Evolutionary conservation across 35 echinoderm and acorn worm species (phyloP).

Genomic region (Eucidaris tribuloides): DNA sequence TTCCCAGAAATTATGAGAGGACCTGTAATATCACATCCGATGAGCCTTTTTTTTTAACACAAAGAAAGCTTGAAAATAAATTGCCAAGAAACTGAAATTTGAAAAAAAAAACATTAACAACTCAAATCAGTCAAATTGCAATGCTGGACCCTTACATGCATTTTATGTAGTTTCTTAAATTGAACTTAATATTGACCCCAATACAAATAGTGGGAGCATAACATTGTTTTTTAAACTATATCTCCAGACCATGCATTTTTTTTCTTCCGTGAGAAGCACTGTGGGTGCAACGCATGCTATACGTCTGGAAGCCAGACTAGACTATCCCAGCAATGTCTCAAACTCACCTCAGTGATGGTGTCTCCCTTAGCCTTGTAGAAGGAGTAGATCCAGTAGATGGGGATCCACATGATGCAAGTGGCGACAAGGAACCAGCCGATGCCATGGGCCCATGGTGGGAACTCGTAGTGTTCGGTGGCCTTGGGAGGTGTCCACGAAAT

Average conservation of each 20-base stretch:
- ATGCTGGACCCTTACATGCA: too few species aligned
- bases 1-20: too few species aligned
- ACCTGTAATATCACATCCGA: too few species aligned
- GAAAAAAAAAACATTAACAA: too few species aligned
- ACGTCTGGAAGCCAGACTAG: neutral
- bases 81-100: too few species aligned
- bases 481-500: slow-evolving; percentile 73
- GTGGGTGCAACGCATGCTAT: too few species aligned
- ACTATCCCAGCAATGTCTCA: neutral
- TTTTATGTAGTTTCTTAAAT: too few species aligned
- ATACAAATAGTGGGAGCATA: too few species aligned
- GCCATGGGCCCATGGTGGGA: slow-evolving; percentile 61
- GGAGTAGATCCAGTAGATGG: slow-evolving; percentile 59
- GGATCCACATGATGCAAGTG: slow-evolving; percentile 70
- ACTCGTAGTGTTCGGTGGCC: slow-evolving; percentile 57
- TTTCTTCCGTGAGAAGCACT: neutral
- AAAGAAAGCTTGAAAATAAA: too few species aligned
- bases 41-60: too few species aligned
- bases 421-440: slow-evolving; percentile 70
- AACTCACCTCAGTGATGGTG: slow-evolving; percentile 61
- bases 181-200: too few species aligned
- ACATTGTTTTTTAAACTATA: neutral
- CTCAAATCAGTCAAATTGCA: too few species aligned
- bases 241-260: neutral
- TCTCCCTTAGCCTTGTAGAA: slow-evolving; percentile 31